These are phyloP conservation scores for Austrolebias charrua DNA, from an alignment of 2,797 vertebrate genomes.

Conservation along the genomic window DNA sequence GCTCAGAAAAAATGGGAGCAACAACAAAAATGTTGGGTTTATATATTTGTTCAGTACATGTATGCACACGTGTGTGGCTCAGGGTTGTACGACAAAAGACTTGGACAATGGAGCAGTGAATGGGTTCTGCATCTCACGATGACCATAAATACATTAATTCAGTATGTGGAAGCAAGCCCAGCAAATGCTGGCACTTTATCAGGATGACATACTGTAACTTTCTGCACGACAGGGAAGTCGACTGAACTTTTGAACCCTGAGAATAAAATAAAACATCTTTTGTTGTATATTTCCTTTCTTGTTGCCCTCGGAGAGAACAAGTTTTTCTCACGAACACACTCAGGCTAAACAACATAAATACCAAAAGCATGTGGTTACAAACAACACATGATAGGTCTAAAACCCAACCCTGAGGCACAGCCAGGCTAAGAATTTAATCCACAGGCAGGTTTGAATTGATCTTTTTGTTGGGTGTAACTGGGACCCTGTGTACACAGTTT, in stretches of 20 bases:
- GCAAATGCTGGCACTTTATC: too few relatives aligned
- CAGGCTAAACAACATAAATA: neutral
- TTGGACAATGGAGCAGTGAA: neutral
- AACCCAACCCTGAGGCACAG: neutral
- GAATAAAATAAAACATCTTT: neutral
- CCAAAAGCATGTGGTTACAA: neutral
- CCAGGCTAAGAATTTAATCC: constrained; percentile 8
- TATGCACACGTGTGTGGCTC: too few relatives aligned
- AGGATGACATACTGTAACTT: too few relatives aligned
- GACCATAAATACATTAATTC: neutral
- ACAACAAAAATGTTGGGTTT: too few relatives aligned
- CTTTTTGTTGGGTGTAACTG: too few relatives aligned
- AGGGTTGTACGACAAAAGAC: too few relatives aligned
- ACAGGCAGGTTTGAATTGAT: neutral
- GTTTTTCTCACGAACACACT: neutral
- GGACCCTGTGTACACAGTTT: too few relatives aligned
- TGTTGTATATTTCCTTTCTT: constrained; percentile 2
- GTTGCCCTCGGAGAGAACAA: neutral
- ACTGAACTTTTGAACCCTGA: too few relatives aligned
- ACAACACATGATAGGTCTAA: neutral
- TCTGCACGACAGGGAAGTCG: too few relatives aligned
- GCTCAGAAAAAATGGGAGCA: too few relatives aligned
- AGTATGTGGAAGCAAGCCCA: neutral
- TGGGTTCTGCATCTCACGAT: neutral
- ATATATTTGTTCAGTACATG: too few relatives aligned